These are phyloP conservation scores for Garra rufa DNA, from an alignment of 2,113 vertebrate species.

Conservation along the genomic window DNA sequence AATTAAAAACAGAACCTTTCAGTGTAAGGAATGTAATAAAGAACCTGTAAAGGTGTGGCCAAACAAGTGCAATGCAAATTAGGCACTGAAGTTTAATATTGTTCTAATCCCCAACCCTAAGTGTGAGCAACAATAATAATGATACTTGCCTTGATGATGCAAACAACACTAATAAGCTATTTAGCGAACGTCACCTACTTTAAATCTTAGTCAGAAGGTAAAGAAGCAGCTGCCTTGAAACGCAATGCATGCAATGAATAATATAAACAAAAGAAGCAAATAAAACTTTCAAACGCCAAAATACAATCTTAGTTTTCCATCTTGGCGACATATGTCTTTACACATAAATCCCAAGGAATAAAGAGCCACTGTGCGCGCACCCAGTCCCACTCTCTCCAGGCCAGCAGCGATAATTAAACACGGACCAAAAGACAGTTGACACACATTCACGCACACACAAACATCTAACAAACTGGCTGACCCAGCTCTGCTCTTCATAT, in stretches of 20 bases:
- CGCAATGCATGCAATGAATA: neutral
- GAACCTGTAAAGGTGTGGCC: neutral
- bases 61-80: neutral
- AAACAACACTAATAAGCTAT: neutral
- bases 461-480: constrained; percentile 62
- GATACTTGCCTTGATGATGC: neutral
- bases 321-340: neutral
- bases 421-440: constrained; percentile 53
- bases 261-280: neutral
- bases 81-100: neutral
- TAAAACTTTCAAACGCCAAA: neutral
- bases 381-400: constrained; percentile 50
- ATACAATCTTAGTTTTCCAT: neutral
- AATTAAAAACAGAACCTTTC: no score
- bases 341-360: neutral
- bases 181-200: neutral
- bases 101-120: neutral
- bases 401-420: constrained; percentile 61
- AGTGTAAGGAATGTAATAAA: no score
- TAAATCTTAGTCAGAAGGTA: neutral
- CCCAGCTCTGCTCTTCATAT: constrained; percentile 55
- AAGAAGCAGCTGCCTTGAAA: neutral
- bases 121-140: neutral
- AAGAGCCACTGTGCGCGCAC: constrained; percentile 44
- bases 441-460: constrained; percentile 58